These are phyloP conservation scores for Syngnathus floridae DNA, from an alignment of 2,113 vertebrate species.

Conservation along the genomic window DNA sequence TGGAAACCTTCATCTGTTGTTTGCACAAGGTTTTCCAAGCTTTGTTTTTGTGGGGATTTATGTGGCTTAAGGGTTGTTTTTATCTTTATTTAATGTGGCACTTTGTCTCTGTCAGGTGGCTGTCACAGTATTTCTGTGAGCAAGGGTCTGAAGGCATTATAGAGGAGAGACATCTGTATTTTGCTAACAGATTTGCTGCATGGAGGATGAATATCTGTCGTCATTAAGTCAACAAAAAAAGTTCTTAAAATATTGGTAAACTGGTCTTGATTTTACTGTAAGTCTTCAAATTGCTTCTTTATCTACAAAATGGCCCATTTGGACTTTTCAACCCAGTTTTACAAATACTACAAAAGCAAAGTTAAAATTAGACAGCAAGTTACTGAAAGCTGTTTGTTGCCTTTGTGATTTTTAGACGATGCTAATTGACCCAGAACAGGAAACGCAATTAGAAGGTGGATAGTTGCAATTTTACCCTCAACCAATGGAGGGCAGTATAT, in stretches of 20 bases:
- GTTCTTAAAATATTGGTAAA: background rate
- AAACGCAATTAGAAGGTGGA: background rate
- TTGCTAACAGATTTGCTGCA: no score
- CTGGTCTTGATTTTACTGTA: background rate
- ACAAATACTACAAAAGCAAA: background rate
- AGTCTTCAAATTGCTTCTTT: background rate
- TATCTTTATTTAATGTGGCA: constrained; percentile 20
- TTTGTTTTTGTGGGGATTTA: constrained; percentile 23
- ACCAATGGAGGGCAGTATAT: background rate
- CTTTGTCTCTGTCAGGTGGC: constrained; percentile 9
- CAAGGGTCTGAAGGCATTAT: constrained; percentile 5
- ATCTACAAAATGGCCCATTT: background rate
- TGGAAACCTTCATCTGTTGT: constrained; percentile 29
- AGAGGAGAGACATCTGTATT: constrained; percentile 2
- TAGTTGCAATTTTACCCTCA: background rate
- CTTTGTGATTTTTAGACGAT: no score
- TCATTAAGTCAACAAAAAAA: background rate
- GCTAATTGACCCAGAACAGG: background rate
- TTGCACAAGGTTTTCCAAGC: constrained; percentile 14
- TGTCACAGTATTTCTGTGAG: background rate
- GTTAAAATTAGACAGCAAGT: background rate
- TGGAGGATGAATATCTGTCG: background rate
- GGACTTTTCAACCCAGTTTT: background rate
- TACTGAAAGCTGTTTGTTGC: background rate
- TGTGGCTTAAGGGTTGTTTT: constrained; percentile 10